Base-by-base conservation (phyloP, 2,797 vertebrate species). In the Limosa lapponica region DNA sequence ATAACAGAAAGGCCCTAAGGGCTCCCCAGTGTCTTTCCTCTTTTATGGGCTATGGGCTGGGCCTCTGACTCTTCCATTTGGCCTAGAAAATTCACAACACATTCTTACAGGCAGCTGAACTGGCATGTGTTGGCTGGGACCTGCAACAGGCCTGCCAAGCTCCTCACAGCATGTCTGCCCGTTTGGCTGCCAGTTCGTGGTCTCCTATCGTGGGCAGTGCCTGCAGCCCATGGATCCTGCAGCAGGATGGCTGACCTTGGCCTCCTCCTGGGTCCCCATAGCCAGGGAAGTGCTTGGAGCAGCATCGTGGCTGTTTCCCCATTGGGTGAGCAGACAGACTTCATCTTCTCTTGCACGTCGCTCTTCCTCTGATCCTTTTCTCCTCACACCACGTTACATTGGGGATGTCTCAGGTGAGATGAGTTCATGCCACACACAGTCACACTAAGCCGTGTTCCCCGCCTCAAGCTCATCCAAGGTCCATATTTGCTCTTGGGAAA, bases 121-220 rank as follows among this genome's bases (percentile, higher is more conserved):
- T 20, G 44, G 30, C 54, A 24, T 0, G 0, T 83, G 16, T 37
- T 90, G 69, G 10, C 83, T 84, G 70, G 41, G 25, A 78, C 69
- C 32, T 3, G 24, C 25, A 30, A 5, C 6, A 37, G 28, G 19
- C 2, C 1, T 83, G 80, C 82, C 3, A 15, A 74, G 30, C 20
- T 74, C 41, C 44, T 95, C 36, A 15, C 0, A 2, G 64, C 2
- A 0, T 4, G 22, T 27, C 61, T 62, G 44, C 48, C 65, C 0
- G 0, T n/a, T 39, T 62, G 74, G 51, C 48, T 62, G 55, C 57
- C 1, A 24, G 28, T 13, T 73, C 4, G 1, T 32, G 16, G 19
- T 82, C 41, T 20, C 27, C 24, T 7, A 1, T 0, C 0, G 2
- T 0, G 2, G 30, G 18, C 62, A 61, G 41, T 36, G 44, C 46